Evolutionary conservation across 2,888 invertebrate genomes (phyloP).

Genomic region (Coenonympha arcania): DNA sequence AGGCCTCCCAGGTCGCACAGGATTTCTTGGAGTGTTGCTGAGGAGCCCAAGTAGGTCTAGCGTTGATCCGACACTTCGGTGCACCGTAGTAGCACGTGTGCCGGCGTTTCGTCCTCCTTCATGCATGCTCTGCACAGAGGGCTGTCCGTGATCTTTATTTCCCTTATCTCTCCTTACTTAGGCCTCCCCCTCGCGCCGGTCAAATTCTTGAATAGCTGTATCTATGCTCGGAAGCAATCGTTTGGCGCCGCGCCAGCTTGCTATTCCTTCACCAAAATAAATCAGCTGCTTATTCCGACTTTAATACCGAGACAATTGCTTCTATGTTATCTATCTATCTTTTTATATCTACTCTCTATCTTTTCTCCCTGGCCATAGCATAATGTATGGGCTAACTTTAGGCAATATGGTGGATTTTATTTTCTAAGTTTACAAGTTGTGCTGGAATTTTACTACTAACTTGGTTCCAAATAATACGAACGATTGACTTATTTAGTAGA

Average conservation of each 20-base stretch:
- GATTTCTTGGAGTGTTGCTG: too few relatives aligned
- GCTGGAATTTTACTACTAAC: not conserved
- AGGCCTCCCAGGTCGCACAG: too few relatives aligned
- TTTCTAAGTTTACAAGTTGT: not conserved
- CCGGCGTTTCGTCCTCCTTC: too few relatives aligned
- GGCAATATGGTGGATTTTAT: not conserved
- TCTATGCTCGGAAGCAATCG: slow-evolving; percentile 18
- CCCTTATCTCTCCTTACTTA: not conserved
- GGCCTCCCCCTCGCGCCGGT: slow-evolving; percentile 4
- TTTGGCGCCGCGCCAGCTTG: slow-evolving; percentile 18
- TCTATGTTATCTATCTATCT: slow-evolving; percentile 5
- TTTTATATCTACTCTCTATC: not conserved
- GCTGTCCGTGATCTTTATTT: not conserved
- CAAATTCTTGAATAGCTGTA: slow-evolving; percentile 20
- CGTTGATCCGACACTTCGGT: too few relatives aligned
- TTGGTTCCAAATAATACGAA: too few relatives aligned
- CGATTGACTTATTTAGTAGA: too few relatives aligned
- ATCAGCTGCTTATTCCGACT: slow-evolving; percentile 19
- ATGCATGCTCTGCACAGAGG: too few relatives aligned
- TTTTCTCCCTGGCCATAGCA: not conserved
- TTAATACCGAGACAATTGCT: slow-evolving; percentile 21
- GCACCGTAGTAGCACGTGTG: too few relatives aligned
- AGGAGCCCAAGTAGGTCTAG: too few relatives aligned
- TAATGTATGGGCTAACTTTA: not conserved
- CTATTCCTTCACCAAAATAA: slow-evolving; percentile 17